phyloP scores from a whole-genome alignment of 2,113 vertebrate species.

The Lycaon pictus region DNA sequence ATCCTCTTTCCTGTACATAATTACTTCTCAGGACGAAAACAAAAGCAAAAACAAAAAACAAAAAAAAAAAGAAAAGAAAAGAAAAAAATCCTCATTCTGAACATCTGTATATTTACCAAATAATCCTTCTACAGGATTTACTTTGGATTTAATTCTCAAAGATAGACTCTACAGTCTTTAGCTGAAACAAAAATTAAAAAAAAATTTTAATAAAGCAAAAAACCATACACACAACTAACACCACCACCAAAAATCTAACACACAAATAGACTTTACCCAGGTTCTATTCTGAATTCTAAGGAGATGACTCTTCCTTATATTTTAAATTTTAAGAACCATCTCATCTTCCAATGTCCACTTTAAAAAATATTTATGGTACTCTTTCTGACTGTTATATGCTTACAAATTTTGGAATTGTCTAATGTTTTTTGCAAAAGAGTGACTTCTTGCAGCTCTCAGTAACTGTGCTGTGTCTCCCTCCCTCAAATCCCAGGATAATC shows the following conservation, averaged over 20 bases:
- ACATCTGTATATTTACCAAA: constrained; percentile 52
- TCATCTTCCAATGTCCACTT: constrained; percentile 18
- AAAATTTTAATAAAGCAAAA: background rate
- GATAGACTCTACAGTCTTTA: constrained; percentile 71
- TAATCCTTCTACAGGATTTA: constrained; percentile 56
- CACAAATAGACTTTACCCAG: constrained; percentile 36
- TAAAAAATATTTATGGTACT: background rate
- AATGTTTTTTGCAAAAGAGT: constrained; percentile 37
- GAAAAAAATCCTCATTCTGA: background rate
- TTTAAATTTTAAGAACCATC: constrained; percentile 55
- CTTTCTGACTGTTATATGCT: constrained; percentile 28
- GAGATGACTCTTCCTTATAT: background rate
- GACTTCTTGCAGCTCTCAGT: background rate
- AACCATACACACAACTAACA: background rate
- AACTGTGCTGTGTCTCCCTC: background rate
- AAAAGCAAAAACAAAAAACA: background rate
- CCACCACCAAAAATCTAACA: background rate
- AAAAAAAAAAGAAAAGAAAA: background rate
- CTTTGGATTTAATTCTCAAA: constrained; percentile 74
- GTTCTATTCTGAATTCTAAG: constrained; percentile 12
- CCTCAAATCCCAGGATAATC: constrained; percentile 20
- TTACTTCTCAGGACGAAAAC: constrained; percentile 35
- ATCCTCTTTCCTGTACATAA: background rate
- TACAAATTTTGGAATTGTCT: background rate
- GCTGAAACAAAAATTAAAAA: background rate